phyloP scores from a whole-genome alignment of 2,888 invertebrate genomes.

The Eupithecia pulchellata region DNA sequence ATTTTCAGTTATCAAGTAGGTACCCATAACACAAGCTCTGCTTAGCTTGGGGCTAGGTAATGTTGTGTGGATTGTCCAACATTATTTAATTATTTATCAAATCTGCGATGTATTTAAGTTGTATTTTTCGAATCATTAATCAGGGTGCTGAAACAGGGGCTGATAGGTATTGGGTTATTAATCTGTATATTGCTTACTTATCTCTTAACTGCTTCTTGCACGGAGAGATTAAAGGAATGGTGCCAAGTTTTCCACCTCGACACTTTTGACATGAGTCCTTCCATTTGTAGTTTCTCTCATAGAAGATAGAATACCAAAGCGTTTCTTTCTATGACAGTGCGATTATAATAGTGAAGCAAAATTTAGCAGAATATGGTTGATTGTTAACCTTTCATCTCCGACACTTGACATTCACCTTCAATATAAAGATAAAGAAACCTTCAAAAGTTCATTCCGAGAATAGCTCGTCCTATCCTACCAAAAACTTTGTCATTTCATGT shows the following conservation, averaged over 20 bases:
- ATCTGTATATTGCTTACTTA: too few relatives aligned
- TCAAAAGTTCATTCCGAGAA: conserved; percentile 19
- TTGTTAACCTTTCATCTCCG: neutral
- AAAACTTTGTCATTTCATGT: conserved; percentile 12
- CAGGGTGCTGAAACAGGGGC: too few relatives aligned
- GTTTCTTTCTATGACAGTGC: neutral
- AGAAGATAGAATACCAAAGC: neutral
- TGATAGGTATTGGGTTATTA: too few relatives aligned
- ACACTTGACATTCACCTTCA: conserved; percentile 16
- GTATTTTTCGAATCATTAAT: too few relatives aligned
- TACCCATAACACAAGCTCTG: too few relatives aligned
- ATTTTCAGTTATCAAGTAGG: too few relatives aligned
- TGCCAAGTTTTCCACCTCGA: neutral
- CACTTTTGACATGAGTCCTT: neutral
- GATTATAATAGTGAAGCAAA: neutral
- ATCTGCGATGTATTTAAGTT: too few relatives aligned
- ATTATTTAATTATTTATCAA: too few relatives aligned
- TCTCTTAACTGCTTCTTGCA: too few relatives aligned
- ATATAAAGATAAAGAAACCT: conserved; percentile 20
- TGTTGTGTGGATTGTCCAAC: too few relatives aligned
- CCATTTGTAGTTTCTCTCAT: neutral
- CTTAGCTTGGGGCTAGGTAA: too few relatives aligned
- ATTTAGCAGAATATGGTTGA: neutral
- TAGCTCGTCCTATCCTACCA: conserved; percentile 7
- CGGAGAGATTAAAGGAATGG: neutral